A percentile compares a stretch with the other conserved stretches of the same genome.
phyloP scores from a whole-genome alignment of 2,113 vertebrate species.

The Aptenodytes forsteri region DNA sequence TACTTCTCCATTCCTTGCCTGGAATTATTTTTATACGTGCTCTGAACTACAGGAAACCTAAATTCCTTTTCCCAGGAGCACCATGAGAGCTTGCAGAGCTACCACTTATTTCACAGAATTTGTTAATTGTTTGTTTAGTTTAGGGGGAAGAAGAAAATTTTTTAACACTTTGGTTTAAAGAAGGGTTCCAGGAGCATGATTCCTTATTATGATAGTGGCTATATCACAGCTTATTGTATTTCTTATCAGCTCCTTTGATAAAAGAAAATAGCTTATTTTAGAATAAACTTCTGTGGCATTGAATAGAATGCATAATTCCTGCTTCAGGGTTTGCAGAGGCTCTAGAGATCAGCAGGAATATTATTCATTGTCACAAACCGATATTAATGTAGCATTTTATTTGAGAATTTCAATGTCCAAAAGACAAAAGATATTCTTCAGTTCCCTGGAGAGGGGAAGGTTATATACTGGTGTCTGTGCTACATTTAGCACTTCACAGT shows the following conservation, averaged over 20 bases:
- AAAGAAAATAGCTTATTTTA: conserved; percentile 37
- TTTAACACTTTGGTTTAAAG: background rate
- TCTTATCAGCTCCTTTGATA: conserved; percentile 14
- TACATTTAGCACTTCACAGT: background rate
- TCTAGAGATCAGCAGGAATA: background rate
- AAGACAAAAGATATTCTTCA: background rate
- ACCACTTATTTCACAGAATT: background rate
- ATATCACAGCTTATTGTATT: conserved; percentile 15
- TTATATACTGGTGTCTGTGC: background rate
- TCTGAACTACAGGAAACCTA: background rate
- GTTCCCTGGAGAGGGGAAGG: background rate
- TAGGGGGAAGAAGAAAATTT: background rate
- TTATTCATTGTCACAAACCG: background rate
- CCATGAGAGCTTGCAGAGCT: background rate
- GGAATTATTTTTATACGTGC: background rate
- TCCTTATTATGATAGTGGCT: conserved; percentile 2
- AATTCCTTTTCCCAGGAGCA: background rate
- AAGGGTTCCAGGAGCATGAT: background rate
- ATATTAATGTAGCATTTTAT: background rate
- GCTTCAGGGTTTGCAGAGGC: background rate
- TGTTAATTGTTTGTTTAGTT: conserved; percentile 34
- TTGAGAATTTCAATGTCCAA: background rate
- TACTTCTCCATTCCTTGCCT: background rate
- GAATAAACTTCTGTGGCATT: background rate
- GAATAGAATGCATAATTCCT: background rate